These are phyloP conservation scores for Invenusta paracnida DNA, from an alignment of 2,888 invertebrate species.

Conservation along the genomic window DNA sequence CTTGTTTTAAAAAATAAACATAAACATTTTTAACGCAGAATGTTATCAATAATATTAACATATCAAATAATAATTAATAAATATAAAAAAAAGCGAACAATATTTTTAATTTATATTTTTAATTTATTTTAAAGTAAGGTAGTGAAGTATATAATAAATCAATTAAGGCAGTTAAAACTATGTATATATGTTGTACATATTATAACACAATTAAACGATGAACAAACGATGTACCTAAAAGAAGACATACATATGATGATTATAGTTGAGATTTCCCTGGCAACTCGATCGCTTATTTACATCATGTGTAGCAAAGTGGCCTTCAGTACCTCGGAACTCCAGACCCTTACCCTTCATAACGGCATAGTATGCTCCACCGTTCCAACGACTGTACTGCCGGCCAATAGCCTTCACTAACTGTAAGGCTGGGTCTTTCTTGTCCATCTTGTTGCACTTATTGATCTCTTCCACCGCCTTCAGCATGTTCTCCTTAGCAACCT, in stretches of 20 bases:
- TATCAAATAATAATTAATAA: no score
- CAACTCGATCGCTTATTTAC: not conserved
- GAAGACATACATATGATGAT: conserved; percentile 12
- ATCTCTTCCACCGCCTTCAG: not conserved
- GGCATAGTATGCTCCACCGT: not conserved
- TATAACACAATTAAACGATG: no score
- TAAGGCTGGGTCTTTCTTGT: not conserved
- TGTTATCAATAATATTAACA: no score
- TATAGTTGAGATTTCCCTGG: not conserved
- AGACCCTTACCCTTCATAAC: conserved; percentile 4
- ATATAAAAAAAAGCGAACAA: no score
- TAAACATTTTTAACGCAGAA: no score
- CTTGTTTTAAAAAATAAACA: no score
- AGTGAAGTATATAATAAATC: no score
- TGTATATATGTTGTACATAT: no score
- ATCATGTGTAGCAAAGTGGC: conserved; percentile 8
- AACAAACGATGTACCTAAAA: no score
- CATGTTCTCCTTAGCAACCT: not conserved
- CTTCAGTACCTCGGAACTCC: conserved; percentile 8
- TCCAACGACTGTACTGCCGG: not conserved
- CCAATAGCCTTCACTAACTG: not conserved
- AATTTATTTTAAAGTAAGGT: no score
- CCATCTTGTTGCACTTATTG: not conserved
- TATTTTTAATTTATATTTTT: no score
- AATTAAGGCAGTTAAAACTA: no score